Percentiles rank a stretch among this genome's conserved stretches.
Conservation (phyloP, 1,140 invertebrate species). For the Sinella curviseta region DNA sequence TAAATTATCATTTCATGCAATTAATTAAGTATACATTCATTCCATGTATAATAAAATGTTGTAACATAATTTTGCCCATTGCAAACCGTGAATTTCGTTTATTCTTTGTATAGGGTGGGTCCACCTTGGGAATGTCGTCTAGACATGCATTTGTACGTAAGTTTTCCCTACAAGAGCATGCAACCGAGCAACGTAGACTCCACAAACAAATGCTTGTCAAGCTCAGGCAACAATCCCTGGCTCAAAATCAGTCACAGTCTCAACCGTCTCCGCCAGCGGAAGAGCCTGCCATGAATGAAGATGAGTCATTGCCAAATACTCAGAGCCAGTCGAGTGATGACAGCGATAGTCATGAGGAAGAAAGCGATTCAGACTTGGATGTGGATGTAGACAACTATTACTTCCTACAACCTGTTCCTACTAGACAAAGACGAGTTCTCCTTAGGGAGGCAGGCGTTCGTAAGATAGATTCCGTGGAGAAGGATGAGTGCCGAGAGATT, state of each 20-base stretch:
- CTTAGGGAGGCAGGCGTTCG: slow-evolving; percentile 84
- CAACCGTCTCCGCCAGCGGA: slow-evolving; percentile 23
- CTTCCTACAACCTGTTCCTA: slow-evolving; percentile 86
- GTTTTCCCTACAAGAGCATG: slow-evolving; percentile 79
- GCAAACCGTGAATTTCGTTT: no score
- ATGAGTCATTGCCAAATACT: slow-evolving; percentile 26
- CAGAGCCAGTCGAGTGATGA: slow-evolving; percentile 52
- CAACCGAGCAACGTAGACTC: slow-evolving; percentile 78
- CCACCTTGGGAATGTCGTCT: slow-evolving; percentile 91
- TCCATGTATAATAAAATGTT: neutral
- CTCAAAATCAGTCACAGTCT: slow-evolving; percentile 54
- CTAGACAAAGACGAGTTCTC: slow-evolving; percentile 81
- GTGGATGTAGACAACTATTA: slow-evolving; percentile 89
- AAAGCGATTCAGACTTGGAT: slow-evolving; percentile 71
- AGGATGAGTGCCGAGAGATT: slow-evolving; percentile 91
- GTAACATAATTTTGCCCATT: neutral
- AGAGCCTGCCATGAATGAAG: slow-evolving; percentile 36
- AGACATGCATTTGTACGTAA: slow-evolving; percentile 76
- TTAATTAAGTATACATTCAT: neutral
- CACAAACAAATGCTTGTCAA: slow-evolving; percentile 80
- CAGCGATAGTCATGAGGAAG: slow-evolving; percentile 54
- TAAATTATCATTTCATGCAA: neutral
- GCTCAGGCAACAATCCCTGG: slow-evolving; percentile 65
- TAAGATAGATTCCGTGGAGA: slow-evolving; percentile 90
- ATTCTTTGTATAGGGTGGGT: slow-evolving; percentile 69